These are phyloP conservation scores for Uria lomvia DNA, from an alignment of 2,113 vertebrate species.

Conservation along the genomic window DNA sequence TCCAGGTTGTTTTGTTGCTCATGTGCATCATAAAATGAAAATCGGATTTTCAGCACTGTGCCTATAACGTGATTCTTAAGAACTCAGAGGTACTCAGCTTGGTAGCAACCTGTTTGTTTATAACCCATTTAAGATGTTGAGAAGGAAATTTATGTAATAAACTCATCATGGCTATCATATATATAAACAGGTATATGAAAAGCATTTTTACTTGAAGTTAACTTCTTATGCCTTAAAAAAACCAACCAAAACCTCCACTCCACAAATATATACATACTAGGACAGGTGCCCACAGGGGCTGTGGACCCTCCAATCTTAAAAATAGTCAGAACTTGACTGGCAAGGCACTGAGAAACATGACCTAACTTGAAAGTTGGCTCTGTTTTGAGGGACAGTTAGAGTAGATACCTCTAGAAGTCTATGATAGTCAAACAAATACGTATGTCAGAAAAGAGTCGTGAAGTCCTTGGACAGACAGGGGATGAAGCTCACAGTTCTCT, in stretches of 20 bases:
- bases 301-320: background rate
- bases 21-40: constrained; percentile 10
- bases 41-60: background rate
- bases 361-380: background rate
- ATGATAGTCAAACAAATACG: background rate
- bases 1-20: constrained; percentile 11
- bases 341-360: background rate
- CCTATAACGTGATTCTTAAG: background rate
- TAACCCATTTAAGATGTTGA: background rate
- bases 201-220: background rate
- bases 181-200: background rate
- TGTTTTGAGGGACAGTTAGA: background rate
- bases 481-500: background rate
- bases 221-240: background rate
- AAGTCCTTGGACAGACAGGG: background rate
- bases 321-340: background rate
- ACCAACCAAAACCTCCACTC: background rate
- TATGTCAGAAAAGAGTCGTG: background rate
- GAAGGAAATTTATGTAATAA: background rate
- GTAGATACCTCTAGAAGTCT: background rate
- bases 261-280: background rate
- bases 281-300: background rate
- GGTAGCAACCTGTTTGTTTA: background rate
- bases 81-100: background rate
- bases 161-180: background rate